phyloP scores from a whole-genome alignment of 2,113 vertebrate genomes.

The Elephas maximus region DNA sequence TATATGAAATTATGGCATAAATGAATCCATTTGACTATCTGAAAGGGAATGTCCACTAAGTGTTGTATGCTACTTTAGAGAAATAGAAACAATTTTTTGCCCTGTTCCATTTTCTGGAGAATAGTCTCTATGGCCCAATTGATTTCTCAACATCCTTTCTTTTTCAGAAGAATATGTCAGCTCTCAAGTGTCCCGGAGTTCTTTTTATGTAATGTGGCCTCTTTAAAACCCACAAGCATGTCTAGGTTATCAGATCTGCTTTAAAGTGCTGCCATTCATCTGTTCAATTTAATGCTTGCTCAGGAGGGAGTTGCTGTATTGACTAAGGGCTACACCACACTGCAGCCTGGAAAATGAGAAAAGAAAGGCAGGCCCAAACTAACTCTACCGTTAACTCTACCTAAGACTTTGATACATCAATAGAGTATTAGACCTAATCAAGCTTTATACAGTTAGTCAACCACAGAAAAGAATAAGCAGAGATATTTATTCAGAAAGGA shows the following conservation, averaged over 20 bases:
- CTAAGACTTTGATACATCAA: conserved; percentile 82
- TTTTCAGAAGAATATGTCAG: conserved; percentile 80
- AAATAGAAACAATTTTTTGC: conserved; percentile 67
- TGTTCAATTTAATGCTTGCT: conserved; percentile 85
- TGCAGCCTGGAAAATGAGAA: conserved; percentile 86
- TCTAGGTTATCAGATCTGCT: conserved; percentile 86
- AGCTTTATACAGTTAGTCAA: conserved; percentile 81
- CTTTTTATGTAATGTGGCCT: conserved; percentile 84
- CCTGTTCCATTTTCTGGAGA: conserved; percentile 55
- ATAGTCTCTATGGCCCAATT: conserved; percentile 81
- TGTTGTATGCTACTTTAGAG: conserved; percentile 38
- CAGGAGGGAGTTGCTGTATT: conserved; percentile 81
- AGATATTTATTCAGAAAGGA: conserved; percentile 83
- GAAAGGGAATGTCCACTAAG: conserved; percentile 65
- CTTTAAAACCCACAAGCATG: conserved; percentile 85
- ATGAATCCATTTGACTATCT: conserved; percentile 48
- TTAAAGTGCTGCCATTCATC: conserved; percentile 88
- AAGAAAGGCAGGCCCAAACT: conserved; percentile 78
- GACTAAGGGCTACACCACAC: conserved; percentile 84
- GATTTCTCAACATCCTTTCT: conserved; percentile 79
- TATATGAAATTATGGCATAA: conserved; percentile 1
- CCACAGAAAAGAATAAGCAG: conserved; percentile 78
- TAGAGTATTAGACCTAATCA: conserved; percentile 82
- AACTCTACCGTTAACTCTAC: conserved; percentile 85
- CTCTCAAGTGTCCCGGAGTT: conserved; percentile 83